Conservation (phyloP, 2,113 vertebrate genomes). For the Falcunculus frontatus region DNA sequence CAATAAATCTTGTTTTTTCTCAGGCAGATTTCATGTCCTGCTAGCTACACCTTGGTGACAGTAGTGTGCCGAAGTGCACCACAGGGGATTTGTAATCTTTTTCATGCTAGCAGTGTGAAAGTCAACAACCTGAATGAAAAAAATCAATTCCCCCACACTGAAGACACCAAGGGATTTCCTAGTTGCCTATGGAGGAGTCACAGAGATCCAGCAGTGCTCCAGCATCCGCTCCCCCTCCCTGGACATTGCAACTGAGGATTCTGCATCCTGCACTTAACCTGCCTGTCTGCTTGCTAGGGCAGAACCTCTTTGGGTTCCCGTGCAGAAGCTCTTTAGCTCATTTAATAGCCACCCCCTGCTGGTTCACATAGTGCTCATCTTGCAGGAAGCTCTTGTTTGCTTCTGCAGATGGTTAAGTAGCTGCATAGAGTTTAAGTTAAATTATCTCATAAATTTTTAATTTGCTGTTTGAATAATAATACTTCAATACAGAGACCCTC, state of each 20-base stretch:
- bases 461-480: background rate
- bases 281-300: background rate
- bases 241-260: background rate
- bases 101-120: background rate
- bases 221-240: accelerated
- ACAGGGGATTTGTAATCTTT: background rate
- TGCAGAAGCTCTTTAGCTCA: background rate
- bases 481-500: background rate
- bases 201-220: background rate
- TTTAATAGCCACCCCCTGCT: background rate
- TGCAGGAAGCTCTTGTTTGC: background rate
- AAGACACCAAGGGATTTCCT: background rate
- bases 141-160: accelerated
- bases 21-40: background rate
- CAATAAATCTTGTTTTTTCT: background rate
- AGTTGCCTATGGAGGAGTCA: background rate
- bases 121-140: background rate
- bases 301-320: background rate
- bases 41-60: background rate
- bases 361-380: background rate
- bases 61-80: background rate
- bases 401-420: background rate
- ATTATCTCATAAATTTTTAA: background rate
- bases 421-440: background rate
- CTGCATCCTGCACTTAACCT: background rate